Evolutionary conservation across 2,888 invertebrate species (phyloP).

Genomic region (Tanytarsus gracilentus): DNA sequence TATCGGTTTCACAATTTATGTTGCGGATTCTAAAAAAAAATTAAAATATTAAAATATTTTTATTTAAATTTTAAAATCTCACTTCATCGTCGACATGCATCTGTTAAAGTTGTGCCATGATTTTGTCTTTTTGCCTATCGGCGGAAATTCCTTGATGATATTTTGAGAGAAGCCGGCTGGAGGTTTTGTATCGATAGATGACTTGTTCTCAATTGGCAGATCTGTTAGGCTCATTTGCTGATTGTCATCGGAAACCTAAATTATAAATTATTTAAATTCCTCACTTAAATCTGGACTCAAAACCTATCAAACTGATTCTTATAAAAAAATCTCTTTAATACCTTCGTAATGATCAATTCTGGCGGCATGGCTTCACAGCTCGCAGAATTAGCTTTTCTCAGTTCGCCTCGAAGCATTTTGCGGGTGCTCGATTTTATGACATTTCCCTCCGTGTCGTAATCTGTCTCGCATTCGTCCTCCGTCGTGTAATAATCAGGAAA

Average conservation of each 20-base stretch:
- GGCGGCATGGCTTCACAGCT: slow-evolving; percentile 40
- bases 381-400: slow-evolving; percentile 19
- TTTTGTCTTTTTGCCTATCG: slow-evolving; percentile 36
- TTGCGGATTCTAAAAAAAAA: slow-evolving; percentile 10
- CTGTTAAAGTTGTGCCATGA: slow-evolving; percentile 41
- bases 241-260: slow-evolving; percentile 28
- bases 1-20: slow-evolving; percentile 21
- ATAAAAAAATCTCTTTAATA: slow-evolving; percentile 33
- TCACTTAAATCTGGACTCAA: not conserved
- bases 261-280: not conserved
- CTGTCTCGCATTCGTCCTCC: slow-evolving; percentile 50
- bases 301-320: not conserved
- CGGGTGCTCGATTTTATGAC: not conserved
- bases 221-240: slow-evolving; percentile 16
- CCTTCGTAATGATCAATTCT: slow-evolving; percentile 44
- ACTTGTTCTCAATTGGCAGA: slow-evolving; percentile 20
- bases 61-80: not conserved
- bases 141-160: slow-evolving; percentile 34
- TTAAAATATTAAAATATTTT: not conserved
- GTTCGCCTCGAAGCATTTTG: slow-evolving; percentile 11
- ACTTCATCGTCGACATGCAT: slow-evolving; percentile 35
- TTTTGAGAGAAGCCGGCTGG: slow-evolving; percentile 32
- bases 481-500: slow-evolving; percentile 43
- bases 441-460: slow-evolving; percentile 32
- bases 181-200: slow-evolving; percentile 25